Evolutionary conservation across 2,113 vertebrate species (phyloP).

Genomic region (Planiliza haematocheilus): DNA sequence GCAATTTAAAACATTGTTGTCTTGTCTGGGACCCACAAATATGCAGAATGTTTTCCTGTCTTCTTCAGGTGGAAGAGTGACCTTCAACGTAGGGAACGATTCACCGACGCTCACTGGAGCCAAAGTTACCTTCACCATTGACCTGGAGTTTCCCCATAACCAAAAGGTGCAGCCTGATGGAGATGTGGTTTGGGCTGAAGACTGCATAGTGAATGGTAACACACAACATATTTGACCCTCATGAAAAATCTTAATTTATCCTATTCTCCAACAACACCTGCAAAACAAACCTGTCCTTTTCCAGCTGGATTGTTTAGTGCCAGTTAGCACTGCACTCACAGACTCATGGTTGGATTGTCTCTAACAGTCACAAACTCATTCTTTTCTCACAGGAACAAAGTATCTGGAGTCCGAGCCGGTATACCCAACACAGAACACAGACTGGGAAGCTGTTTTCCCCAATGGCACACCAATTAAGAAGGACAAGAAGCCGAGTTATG

Average conservation of each 20-base stretch:
- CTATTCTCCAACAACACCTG: too few relatives aligned
- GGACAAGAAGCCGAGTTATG: conserved; percentile 84
- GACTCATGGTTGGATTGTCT: too few relatives aligned
- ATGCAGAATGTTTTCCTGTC: neutral
- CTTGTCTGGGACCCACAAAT: neutral
- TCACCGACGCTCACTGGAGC: conserved; percentile 91
- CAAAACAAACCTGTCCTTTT: too few relatives aligned
- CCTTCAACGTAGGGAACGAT: conserved; percentile 88
- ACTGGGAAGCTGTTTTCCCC: conserved; percentile 83
- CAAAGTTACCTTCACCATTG: conserved; percentile 88
- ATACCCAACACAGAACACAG: conserved; percentile 77
- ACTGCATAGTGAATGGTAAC: conserved; percentile 86
- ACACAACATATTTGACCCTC: neutral
- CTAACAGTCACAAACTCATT: neutral
- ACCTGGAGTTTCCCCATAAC: conserved; percentile 86
- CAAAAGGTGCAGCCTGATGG: conserved; percentile 86
- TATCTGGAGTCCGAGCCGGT: conserved; percentile 82
- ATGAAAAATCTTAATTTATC: too few relatives aligned
- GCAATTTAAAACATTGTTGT: neutral
- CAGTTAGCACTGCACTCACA: neutral
- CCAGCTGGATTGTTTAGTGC: too few relatives aligned
- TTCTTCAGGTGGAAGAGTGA: conserved; percentile 86
- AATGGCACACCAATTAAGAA: conserved; percentile 84
- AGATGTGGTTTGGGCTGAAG: conserved; percentile 86
- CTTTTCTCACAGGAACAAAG: conserved; percentile 81